Evolutionary conservation across 2,888 invertebrate genomes (phyloP).

Genomic region (Carterocephalus palaemon): DNA sequence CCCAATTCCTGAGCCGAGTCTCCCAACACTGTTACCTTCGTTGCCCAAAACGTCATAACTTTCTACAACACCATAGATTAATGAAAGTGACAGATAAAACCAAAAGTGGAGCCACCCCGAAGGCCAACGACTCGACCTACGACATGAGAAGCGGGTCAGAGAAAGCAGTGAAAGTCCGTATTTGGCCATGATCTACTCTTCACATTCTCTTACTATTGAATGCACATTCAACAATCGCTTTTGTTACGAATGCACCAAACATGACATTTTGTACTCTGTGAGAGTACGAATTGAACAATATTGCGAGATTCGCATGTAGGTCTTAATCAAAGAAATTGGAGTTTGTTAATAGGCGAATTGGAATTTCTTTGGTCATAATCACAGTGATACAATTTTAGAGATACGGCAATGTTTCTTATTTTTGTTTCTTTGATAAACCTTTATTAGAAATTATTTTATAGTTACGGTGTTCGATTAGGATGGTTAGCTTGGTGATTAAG

Average conservation of each 20-base stretch:
- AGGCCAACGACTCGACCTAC: conserved; percentile 64
- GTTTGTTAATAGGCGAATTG: conserved; percentile 6
- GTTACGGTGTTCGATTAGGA: too few species aligned
- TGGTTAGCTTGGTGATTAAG: too few species aligned
- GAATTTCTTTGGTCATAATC: too few species aligned
- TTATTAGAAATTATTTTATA: too few species aligned
- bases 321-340: conserved; percentile 1
- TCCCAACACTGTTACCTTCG: conserved; percentile 42
- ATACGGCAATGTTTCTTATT: too few species aligned
- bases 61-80: conserved; percentile 52
- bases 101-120: conserved; percentile 64
- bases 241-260: conserved; percentile 13
- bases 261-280: conserved; percentile 13
- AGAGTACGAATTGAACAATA: conserved; percentile 6
- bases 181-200: conserved; percentile 67
- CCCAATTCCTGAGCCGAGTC: conserved; percentile 35
- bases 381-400: too few species aligned
- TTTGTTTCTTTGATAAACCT: too few species aligned
- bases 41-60: conserved; percentile 56
- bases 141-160: conserved; percentile 58
- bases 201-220: conserved; percentile 51
- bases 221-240: conserved; percentile 23
- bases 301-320: conserved; percentile 15
- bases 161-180: conserved; percentile 71
- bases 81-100: conserved; percentile 71